Conservation (phyloP, 2,113 vertebrate species). For the Cryptotis parvus region DNA sequence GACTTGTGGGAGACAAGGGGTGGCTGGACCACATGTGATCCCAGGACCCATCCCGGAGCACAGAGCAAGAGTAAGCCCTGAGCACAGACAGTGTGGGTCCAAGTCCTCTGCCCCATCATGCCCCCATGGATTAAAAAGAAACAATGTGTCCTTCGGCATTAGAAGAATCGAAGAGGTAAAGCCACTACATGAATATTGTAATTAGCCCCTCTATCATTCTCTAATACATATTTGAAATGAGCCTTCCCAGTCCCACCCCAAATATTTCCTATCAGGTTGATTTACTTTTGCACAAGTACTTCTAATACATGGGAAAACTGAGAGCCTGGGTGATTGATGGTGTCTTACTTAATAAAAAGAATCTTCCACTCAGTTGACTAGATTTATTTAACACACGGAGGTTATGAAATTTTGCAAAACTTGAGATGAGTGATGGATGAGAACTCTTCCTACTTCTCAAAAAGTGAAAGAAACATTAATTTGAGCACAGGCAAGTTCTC, state of each 20-base stretch:
- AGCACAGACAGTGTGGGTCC: no score
- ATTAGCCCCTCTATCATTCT: neutral
- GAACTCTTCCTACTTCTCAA: neutral
- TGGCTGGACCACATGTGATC: no score
- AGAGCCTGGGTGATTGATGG: neutral
- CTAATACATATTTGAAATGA: neutral
- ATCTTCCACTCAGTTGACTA: neutral
- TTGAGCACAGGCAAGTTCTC: neutral
- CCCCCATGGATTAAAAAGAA: no score
- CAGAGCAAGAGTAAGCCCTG: no score
- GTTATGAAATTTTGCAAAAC: neutral
- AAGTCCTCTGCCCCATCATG: no score
- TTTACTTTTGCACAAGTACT: neutral
- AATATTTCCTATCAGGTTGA: neutral
- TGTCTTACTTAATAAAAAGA: neutral
- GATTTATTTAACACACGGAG: neutral
- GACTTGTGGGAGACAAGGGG: no score
- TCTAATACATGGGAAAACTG: neutral
- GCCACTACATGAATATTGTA: neutral
- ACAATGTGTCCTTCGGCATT: neutral
- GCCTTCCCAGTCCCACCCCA: slow-evolving; percentile 6
- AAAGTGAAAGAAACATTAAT: neutral
- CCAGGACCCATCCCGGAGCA: no score
- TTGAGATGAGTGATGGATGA: neutral
- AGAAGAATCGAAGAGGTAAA: neutral